Conservation (phyloP, 2,113 vertebrate species). For the Tychaedon coryphoeus region DNA sequence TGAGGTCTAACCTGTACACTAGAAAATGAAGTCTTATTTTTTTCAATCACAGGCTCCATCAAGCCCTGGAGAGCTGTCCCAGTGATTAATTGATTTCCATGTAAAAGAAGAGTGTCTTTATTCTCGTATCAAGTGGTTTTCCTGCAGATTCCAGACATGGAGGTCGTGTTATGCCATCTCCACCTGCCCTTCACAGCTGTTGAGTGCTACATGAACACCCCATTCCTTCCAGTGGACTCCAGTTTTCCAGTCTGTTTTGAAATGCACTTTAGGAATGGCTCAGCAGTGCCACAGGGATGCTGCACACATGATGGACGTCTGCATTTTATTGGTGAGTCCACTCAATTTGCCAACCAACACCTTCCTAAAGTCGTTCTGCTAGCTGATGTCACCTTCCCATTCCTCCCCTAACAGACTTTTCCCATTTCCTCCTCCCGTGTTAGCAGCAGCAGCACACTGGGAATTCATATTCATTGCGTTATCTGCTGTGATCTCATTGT, state of each 20-base stretch:
- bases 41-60: background rate
- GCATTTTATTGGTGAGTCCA: background rate
- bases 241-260: background rate
- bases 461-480: background rate
- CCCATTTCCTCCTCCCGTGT: background rate
- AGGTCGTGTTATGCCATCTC: background rate
- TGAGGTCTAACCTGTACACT: background rate
- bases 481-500: background rate
- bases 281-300: background rate
- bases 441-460: background rate
- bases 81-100: accelerated
- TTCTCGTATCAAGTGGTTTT: background rate
- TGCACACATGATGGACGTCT: accelerated
- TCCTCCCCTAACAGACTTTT: background rate
- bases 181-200: background rate
- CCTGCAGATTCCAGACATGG: background rate
- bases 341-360: background rate
- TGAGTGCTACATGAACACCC: background rate
- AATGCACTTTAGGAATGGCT: background rate
- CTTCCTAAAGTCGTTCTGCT: background rate
- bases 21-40: background rate
- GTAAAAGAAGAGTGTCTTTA: background rate
- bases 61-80: background rate
- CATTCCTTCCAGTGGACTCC: background rate
- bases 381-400: background rate